Evolutionary conservation across 2,113 vertebrate genomes (phyloP), one percentile per base, ranked within the genome.

Genomic region (Glareola pratincola): DNA sequence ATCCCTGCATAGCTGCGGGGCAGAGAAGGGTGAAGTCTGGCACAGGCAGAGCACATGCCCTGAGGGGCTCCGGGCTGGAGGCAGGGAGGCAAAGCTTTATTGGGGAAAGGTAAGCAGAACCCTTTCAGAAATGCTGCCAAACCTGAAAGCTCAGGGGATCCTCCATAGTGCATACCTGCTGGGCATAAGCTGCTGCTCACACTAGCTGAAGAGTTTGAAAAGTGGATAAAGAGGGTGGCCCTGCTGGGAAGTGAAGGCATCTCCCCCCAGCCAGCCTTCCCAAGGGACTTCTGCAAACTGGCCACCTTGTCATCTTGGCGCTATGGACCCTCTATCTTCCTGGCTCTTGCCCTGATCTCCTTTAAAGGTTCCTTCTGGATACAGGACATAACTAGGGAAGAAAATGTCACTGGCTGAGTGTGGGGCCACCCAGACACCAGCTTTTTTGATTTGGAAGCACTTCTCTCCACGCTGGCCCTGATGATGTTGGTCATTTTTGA

Each of bases 121-220:
- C 7, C 45, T 48, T n/a, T 45, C 89, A 90, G 80, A 94, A 97
- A 94, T 92, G 95, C 84, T 91, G 91, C 45, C 89, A 85, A 94
- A 95, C 95, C 91, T 94, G 96, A 95, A 89, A 92, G 72, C 56
- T 41, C 27, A 15, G 76, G 27, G 43, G 51, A 45, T 77, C 8
- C 54, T 84, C 75, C 15, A 39, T 63, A 51, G 29, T 76, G 50
- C 36, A 43, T 3, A 20, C 34, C 90, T 76, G 41, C n/a, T 6
- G 0, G 59, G 85, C 81, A 90, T 8, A 10, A 34, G 39, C 39
- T 37, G 48, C 56, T 51, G 60, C 48, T 81, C 64, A 6, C 0
- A 0, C 19, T 50, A 27, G 4, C 83, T 59, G 68, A 66, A 18
- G 41, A 48, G n/a, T 66, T 17, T 12, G 54, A 37, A 74, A 53